Conservation (phyloP, 2,113 vertebrate species). For the Ranitomeya variabilis region DNA sequence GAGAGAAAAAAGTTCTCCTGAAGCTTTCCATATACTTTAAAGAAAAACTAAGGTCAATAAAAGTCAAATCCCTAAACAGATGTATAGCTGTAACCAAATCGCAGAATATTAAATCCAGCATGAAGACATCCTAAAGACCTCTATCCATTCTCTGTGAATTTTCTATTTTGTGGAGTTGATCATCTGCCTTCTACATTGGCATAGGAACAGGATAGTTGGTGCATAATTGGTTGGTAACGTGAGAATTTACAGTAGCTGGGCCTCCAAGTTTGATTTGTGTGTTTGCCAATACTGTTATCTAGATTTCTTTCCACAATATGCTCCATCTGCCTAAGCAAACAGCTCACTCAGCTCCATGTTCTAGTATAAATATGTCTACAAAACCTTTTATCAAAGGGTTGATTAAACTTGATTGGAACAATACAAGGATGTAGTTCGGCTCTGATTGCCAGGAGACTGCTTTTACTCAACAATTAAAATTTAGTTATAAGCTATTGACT, state of each 20-base stretch:
- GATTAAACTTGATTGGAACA: neutral
- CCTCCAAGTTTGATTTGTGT: conserved; percentile 31
- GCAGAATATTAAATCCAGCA: neutral
- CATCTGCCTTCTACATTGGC: conserved; percentile 1
- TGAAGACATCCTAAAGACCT: neutral
- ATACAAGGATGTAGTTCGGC: conserved; percentile 4
- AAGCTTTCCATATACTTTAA: too few relatives aligned
- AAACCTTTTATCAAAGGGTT: conserved; percentile 41
- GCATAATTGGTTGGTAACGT: conserved; percentile 25
- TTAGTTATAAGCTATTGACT: conserved; percentile 1
- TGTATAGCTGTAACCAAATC: too few relatives aligned
- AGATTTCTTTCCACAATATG: conserved; percentile 44
- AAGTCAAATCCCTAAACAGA: too few relatives aligned
- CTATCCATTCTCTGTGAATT: neutral
- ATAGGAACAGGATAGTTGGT: neutral
- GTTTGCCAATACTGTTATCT: conserved; percentile 53
- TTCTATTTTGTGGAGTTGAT: neutral
- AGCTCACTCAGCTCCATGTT: conserved; percentile 24
- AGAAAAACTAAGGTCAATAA: too few relatives aligned
- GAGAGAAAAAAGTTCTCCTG: too few relatives aligned
- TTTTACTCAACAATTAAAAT: conserved; percentile 15
- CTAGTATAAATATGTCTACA: conserved; percentile 17
- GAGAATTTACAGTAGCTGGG: conserved; percentile 9
- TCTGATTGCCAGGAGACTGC: neutral
- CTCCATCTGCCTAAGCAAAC: conserved; percentile 27